These are phyloP conservation scores for Sinocyclocheilus anshuiensis DNA, from an alignment of 2,113 vertebrate species.

Conservation along the genomic window DNA sequence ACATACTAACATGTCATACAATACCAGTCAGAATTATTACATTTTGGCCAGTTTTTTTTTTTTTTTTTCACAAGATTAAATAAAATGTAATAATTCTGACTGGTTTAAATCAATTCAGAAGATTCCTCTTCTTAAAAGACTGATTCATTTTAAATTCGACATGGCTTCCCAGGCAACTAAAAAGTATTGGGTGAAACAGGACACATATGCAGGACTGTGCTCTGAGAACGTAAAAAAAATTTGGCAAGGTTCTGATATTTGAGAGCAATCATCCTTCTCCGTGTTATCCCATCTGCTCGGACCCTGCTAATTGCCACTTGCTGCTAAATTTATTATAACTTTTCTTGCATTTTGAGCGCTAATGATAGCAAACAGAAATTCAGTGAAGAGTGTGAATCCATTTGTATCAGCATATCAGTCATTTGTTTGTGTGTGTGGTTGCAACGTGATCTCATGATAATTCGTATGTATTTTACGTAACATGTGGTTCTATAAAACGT, in stretches of 20 bases:
- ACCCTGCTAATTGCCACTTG: constrained; percentile 11
- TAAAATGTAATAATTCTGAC: too few species aligned
- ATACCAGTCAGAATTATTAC: not conserved
- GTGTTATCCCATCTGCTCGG: not conserved
- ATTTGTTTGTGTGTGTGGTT: too few species aligned
- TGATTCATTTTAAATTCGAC: not conserved
- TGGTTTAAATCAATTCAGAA: not conserved
- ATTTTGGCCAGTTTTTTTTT: too few species aligned
- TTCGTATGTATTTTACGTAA: too few species aligned
- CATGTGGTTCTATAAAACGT: too few species aligned
- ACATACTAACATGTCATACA: not conserved
- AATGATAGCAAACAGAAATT: not conserved
- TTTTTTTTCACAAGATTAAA: too few species aligned
- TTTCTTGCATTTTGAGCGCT: not conserved
- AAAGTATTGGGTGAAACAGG: not conserved
- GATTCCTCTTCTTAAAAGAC: not conserved
- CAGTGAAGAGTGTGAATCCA: not conserved
- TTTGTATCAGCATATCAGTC: not conserved
- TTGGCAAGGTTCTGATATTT: not conserved
- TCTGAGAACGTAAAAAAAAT: not conserved
- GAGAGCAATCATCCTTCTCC: constrained; percentile 3
- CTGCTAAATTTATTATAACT: constrained; percentile 1
- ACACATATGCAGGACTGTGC: not conserved
- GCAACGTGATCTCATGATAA: too few species aligned
- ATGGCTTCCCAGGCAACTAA: not conserved